phyloP scores from a whole-genome alignment of 2,113 vertebrate genomes.

The Melanerpes aurifrons region DNA sequence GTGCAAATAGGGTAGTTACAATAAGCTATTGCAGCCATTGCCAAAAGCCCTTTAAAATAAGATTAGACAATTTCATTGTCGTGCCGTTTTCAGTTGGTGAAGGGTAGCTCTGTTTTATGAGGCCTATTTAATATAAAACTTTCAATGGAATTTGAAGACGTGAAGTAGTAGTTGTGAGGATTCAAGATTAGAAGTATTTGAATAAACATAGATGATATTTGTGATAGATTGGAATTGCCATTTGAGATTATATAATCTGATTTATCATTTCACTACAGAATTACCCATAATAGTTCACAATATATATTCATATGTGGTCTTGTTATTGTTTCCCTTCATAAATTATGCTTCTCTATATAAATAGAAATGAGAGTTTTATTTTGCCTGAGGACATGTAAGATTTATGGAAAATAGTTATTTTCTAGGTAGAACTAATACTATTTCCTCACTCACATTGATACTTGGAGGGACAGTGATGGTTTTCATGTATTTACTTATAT shows the following conservation, averaged over 20 bases:
- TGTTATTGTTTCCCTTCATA: constrained; percentile 17
- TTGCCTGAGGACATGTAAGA: neutral
- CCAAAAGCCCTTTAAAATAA: constrained; percentile 50
- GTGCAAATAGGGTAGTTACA: constrained; percentile 27
- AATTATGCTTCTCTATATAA: neutral
- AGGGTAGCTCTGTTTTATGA: constrained; percentile 46
- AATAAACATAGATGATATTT: constrained; percentile 27
- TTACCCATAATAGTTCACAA: neutral
- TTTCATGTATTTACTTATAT: constrained; percentile 29
- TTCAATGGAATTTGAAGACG: constrained; percentile 25
- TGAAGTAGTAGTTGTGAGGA: constrained; percentile 18
- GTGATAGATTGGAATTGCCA: constrained; percentile 47
- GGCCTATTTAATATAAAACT: constrained; percentile 31
- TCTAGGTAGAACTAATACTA: neutral
- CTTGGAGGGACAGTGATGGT: neutral
- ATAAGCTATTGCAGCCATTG: constrained; percentile 21
- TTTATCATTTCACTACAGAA: constrained; percentile 31
- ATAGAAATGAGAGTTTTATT: neutral
- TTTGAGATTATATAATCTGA: constrained; percentile 26
- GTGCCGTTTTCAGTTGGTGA: neutral
- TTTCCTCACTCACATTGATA: constrained; percentile 23
- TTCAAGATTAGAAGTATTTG: constrained; percentile 39
- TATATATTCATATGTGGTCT: constrained; percentile 5
- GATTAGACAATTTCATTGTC: constrained; percentile 35
- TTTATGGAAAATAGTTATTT: constrained; percentile 30